Evolutionary conservation across 2,888 invertebrate genomes (phyloP).

Genomic region (Andrena dorsata): DNA sequence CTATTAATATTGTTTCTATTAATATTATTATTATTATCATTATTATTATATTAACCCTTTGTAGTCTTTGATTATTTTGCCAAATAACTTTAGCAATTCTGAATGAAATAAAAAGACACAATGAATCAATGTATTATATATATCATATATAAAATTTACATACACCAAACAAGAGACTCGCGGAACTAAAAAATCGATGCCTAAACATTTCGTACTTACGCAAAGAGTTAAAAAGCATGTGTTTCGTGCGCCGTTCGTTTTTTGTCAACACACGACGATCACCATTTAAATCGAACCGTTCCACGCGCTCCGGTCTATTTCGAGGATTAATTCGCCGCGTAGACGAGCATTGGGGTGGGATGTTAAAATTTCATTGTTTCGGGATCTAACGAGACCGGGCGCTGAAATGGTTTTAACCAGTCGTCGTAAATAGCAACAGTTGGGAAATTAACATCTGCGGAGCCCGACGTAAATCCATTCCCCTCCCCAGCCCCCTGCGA

Average conservation of each 20-base stretch:
- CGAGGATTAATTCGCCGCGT: conserved; percentile 40
- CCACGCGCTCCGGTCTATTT: conserved; percentile 14
- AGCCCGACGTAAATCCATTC: conserved; percentile 32
- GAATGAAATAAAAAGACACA: too few relatives aligned
- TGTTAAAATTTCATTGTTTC: conserved; percentile 54
- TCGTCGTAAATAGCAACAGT: conserved; percentile 68
- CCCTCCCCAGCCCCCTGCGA: neutral
- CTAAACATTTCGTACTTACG: too few relatives aligned
- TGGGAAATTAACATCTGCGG: conserved; percentile 66
- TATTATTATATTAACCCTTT: too few relatives aligned
- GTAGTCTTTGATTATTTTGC: too few relatives aligned
- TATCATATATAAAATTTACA: too few relatives aligned
- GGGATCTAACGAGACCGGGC: conserved; percentile 17
- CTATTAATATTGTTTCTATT: too few relatives aligned
- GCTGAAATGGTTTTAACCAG: conserved; percentile 53
- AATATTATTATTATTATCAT: too few relatives aligned
- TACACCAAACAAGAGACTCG: too few relatives aligned
- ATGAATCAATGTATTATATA: too few relatives aligned
- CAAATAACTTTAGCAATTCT: too few relatives aligned
- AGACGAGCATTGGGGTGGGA: conserved; percentile 24
- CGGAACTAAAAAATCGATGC: too few relatives aligned
- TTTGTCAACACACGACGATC: neutral
- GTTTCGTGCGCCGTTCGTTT: conserved; percentile 6
- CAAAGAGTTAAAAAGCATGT: conserved; percentile 19
- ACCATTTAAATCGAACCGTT: conserved; percentile 29